Percentiles rank a stretch among this genome's conserved stretches.
These are phyloP conservation scores for Gastrophysa polygoni DNA, from an alignment of 2,888 invertebrate genomes.

Conservation along the genomic window DNA sequence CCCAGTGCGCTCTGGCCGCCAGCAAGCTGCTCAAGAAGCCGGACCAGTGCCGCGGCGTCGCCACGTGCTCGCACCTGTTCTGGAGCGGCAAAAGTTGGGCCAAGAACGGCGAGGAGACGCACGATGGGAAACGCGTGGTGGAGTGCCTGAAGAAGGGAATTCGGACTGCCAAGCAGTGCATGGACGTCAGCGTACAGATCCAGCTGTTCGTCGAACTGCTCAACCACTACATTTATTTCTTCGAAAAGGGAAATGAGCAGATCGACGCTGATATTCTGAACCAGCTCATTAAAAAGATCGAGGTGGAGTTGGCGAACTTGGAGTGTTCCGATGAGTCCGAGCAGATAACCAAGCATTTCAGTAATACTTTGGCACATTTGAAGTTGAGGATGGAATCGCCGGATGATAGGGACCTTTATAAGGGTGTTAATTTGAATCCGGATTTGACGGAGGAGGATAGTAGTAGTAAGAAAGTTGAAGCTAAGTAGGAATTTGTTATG, in stretches of 20 bases:
- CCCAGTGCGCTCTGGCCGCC: conserved; percentile 94
- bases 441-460: conserved; percentile 23
- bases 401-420: conserved; percentile 66
- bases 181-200: conserved; percentile 93
- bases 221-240: conserved; percentile 91
- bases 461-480: conserved; percentile 14
- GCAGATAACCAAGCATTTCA: conserved; percentile 94
- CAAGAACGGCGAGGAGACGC: conserved; percentile 66
- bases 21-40: conserved; percentile 94
- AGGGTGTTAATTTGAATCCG: conserved; percentile 60
- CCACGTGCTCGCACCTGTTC: conserved; percentile 93
- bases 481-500: background rate
- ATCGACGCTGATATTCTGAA: conserved; percentile 54
- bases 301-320: conserved; percentile 90
- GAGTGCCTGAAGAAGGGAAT: conserved; percentile 98
- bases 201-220: conserved; percentile 94
- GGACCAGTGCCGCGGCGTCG: conserved; percentile 96
- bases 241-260: conserved; percentile 75
- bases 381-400: conserved; percentile 72
- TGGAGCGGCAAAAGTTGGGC: conserved; percentile 83
- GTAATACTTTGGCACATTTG: conserved; percentile 85
- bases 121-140: conserved; percentile 88
- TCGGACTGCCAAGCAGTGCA: conserved; percentile 94
- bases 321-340: conserved; percentile 96
- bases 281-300: conserved; percentile 86